A percentile compares a stretch with the other conserved stretches of the same genome.
These are phyloP conservation scores for Campylorhamphus procurvoides DNA, from an alignment of 2,113 vertebrate genomes.

Conservation along the genomic window DNA sequence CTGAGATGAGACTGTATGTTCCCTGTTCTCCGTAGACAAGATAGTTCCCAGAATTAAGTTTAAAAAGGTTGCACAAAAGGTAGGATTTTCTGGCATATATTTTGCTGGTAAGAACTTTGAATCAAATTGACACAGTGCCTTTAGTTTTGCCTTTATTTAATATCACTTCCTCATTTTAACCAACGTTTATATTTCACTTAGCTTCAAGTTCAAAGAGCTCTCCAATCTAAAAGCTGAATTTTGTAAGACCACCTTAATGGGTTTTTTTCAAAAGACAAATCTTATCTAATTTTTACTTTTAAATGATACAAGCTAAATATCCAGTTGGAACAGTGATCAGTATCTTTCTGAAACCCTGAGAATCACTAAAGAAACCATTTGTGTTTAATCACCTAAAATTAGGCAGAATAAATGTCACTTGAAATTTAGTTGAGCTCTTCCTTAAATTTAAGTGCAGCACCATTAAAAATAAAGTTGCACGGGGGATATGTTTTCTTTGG, in stretches of 20 bases:
- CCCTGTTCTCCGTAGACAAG: neutral
- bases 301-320: neutral
- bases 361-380: neutral
- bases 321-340: neutral
- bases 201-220: neutral
- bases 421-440: neutral
- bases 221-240: neutral
- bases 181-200: neutral
- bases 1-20: neutral
- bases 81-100: neutral
- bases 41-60: neutral
- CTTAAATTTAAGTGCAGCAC: conserved; percentile 1
- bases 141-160: neutral
- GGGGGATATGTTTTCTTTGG: neutral
- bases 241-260: neutral
- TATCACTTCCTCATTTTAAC: neutral
- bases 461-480: conserved; percentile 19
- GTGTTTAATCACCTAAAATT: neutral
- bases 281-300: neutral
- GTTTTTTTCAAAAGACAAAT: neutral
- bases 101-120: neutral
- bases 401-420: neutral
- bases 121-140: neutral
- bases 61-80: neutral
- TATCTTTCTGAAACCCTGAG: neutral